A percentile compares a stretch with the other conserved stretches of the same genome.
Conservation (phyloP, 2,113 vertebrate genomes). For the Misgurnus anguillicaudatus region DNA sequence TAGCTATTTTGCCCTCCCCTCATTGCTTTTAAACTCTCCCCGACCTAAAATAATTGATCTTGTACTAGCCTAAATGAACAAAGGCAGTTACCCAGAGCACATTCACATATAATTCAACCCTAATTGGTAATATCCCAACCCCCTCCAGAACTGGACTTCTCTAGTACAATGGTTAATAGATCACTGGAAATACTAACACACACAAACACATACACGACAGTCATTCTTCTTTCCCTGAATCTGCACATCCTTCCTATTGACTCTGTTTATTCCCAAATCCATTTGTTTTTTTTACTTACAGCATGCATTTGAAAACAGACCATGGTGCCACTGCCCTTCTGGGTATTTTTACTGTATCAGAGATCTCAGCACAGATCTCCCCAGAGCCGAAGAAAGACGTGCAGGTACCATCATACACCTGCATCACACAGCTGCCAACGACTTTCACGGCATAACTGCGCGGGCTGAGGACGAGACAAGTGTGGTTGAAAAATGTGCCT, state of each 20-base stretch:
- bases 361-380: not conserved
- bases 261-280: too few relatives aligned
- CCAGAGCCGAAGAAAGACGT: slow-evolving; percentile 21
- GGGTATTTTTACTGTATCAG: not conserved
- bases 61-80: slow-evolving; percentile 63
- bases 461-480: not conserved
- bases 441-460: not conserved
- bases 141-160: slow-evolving; percentile 45
- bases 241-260: too few relatives aligned
- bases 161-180: not conserved
- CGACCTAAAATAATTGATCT: slow-evolving; percentile 56
- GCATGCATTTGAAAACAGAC: not conserved
- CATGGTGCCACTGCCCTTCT: not conserved
- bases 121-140: slow-evolving; percentile 73
- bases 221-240: not conserved
- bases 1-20: not conserved
- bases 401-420: slow-evolving; percentile 45
- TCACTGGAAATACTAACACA: not conserved
- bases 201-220: not conserved
- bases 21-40: slow-evolving; percentile 14
- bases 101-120: slow-evolving; percentile 72
- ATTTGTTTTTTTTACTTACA: too few relatives aligned
- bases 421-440: slow-evolving; percentile 45
- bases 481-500: slow-evolving; percentile 5
- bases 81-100: slow-evolving; percentile 62